Conservation (phyloP, 1,140 invertebrate species). For the Neodiprion virginianus region DNA sequence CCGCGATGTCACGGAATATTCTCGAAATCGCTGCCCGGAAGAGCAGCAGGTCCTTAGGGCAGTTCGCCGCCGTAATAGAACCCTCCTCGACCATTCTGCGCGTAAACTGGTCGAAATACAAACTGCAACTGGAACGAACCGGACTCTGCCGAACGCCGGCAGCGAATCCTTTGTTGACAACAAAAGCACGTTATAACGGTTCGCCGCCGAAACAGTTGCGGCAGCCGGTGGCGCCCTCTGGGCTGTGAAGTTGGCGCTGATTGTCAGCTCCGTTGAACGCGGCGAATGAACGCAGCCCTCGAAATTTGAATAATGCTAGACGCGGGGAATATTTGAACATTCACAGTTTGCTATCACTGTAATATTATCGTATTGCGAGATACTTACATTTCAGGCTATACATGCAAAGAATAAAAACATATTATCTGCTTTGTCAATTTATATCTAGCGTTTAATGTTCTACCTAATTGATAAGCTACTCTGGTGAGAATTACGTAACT, state of each 20-base stretch:
- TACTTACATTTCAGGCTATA: too few relatives aligned
- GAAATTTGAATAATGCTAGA: not conserved
- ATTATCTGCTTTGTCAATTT: too few relatives aligned
- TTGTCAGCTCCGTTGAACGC: not conserved
- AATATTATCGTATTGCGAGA: too few relatives aligned
- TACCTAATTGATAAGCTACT: too few relatives aligned
- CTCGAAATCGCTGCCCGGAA: conserved; percentile 39
- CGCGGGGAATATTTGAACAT: too few relatives aligned
- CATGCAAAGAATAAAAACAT: too few relatives aligned
- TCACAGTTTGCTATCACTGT: too few relatives aligned
- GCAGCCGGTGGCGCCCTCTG: not conserved
- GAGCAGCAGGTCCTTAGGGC: conserved; percentile 36
- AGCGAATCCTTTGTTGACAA: conserved; percentile 24
- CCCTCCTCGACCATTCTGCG: not conserved
- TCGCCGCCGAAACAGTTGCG: conserved; percentile 3
- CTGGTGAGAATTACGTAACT: too few relatives aligned
- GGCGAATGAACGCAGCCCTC: not conserved
- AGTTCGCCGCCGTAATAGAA: not conserved
- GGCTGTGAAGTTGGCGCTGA: not conserved
- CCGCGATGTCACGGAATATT: conserved; percentile 34
- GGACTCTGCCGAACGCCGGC: conserved; percentile 15
- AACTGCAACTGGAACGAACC: not conserved
- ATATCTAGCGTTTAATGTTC: too few relatives aligned
- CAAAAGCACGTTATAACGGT: conserved; percentile 23
- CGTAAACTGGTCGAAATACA: not conserved